Percentiles rank a stretch among this genome's conserved stretches.
These are phyloP conservation scores for Pipa parva DNA, from an alignment of 2,113 vertebrate genomes.

Conservation along the genomic window DNA sequence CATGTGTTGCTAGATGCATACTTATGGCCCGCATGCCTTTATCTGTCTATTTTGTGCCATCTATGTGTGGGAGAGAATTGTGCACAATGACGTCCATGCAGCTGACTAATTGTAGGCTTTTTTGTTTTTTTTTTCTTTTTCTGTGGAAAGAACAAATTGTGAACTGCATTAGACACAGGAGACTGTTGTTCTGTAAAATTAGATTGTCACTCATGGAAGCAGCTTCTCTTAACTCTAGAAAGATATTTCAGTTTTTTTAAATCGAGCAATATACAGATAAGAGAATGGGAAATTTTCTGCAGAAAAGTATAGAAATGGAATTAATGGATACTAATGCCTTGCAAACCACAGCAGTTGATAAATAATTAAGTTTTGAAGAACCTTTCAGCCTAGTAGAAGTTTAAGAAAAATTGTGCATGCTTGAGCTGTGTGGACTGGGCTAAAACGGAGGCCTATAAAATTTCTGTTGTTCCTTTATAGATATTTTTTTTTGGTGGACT, in stretches of 20 bases:
- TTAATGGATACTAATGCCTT: too few species aligned
- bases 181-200: neutral
- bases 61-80: constrained; percentile 38
- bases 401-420: too few species aligned
- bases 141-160: neutral
- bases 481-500: too few species aligned
- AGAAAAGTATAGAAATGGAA: too few species aligned
- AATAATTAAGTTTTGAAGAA: too few species aligned
- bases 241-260: neutral
- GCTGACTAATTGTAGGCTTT: constrained; percentile 31
- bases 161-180: neutral
- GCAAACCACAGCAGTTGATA: too few species aligned
- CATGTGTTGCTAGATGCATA: neutral
- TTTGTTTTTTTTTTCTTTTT: neutral
- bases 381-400: too few species aligned
- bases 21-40: neutral
- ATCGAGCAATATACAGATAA: neutral
- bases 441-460: too few species aligned
- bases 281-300: too few species aligned
- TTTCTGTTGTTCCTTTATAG: too few species aligned
- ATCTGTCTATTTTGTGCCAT: constrained; percentile 13
- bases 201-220: neutral
- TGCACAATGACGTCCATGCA: constrained; percentile 26
- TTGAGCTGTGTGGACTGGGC: too few species aligned
- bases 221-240: neutral